A percentile compares a stretch with the other conserved stretches of the same genome.
These are phyloP conservation scores for Edolisoma coerulescens DNA, from an alignment of 2,113 vertebrate species.

Conservation along the genomic window DNA sequence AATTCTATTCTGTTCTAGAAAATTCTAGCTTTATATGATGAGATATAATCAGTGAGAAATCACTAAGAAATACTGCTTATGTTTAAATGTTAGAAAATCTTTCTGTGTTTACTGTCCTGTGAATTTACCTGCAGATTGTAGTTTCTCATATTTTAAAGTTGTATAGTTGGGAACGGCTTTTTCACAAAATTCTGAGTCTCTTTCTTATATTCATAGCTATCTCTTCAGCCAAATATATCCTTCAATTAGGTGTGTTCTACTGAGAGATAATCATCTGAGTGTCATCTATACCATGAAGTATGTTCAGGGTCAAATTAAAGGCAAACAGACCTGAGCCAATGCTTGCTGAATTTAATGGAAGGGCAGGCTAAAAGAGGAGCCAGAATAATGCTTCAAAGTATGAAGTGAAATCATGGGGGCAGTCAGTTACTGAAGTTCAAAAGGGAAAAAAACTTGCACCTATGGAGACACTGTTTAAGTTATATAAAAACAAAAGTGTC, in stretches of 20 bases:
- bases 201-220: neutral
- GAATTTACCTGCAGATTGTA: neutral
- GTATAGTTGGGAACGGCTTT: neutral
- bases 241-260: neutral
- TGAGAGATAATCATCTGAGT: neutral
- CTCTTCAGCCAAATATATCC: neutral
- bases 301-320: neutral
- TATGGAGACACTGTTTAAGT: neutral
- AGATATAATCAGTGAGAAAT: neutral
- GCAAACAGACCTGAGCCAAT: neutral
- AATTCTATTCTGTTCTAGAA: neutral
- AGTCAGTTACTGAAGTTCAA: neutral
- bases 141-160: neutral
- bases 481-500: neutral
- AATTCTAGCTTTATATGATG: neutral
- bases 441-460: neutral
- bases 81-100: neutral
- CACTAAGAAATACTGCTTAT: neutral
- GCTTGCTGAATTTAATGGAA: neutral
- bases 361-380: neutral
- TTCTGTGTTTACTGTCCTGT: neutral
- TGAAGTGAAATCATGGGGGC: neutral
- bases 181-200: neutral
- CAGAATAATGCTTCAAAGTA: neutral
- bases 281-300: neutral